Conservation (phyloP, 2,797 vertebrate species). For the Kryptopterus vitreolus region DNA sequence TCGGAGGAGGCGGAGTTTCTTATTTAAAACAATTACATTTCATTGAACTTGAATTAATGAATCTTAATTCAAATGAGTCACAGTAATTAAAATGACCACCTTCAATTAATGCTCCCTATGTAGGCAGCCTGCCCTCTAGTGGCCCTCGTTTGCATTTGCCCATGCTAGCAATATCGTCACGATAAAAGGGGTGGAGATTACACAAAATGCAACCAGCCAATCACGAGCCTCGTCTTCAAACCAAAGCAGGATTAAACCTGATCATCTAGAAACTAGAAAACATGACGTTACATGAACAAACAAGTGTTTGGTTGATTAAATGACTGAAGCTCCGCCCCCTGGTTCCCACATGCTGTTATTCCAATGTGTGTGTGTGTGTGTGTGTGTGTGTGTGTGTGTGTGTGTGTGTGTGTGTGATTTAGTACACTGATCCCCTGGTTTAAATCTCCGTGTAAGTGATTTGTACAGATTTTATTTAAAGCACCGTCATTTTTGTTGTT, state of each 20-base stretch:
- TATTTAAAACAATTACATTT: not conserved
- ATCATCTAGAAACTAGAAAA: not conserved
- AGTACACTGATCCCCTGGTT: not conserved
- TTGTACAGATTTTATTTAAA: constrained; percentile 14
- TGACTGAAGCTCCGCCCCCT: not conserved
- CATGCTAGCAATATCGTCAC: not conserved
- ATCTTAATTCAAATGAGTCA: not conserved
- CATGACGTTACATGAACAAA: not conserved
- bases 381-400: no score
- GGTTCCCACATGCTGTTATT: not conserved
- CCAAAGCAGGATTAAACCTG: not conserved
- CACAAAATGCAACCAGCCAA: not conserved
- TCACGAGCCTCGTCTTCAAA: not conserved
- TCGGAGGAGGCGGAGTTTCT: not conserved
- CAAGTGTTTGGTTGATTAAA: not conserved
- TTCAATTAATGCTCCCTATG: not conserved
- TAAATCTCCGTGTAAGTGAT: not conserved
- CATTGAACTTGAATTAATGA: no score
- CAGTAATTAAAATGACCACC: not conserved
- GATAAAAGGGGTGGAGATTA: not conserved
- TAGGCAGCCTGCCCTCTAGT: not conserved
- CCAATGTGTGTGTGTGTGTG: not conserved
- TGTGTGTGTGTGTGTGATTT: not conserved
- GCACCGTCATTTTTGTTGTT: not conserved
- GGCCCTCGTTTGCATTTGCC: not conserved